A percentile compares a stretch with the other conserved stretches of the same genome.
phyloP scores from a whole-genome alignment of 37 sponge, comb jelly and placozoan genomes.

The Aplysina aerophoba region DNA sequence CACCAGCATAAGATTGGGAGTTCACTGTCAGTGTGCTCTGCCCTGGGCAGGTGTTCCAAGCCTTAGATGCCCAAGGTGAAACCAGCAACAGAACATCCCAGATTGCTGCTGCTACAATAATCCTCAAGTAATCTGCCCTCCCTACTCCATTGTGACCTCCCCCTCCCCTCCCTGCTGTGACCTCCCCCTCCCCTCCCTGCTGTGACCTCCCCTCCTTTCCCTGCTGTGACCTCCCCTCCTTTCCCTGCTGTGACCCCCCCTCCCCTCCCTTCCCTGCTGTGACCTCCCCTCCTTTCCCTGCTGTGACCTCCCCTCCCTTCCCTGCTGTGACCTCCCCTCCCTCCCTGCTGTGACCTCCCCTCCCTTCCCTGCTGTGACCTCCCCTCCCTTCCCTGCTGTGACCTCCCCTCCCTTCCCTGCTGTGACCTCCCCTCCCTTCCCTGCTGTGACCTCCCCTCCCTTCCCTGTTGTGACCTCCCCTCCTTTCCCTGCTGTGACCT shows the following conservation, averaged over 20 bases:
- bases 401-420: not conserved
- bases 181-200: not conserved
- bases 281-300: not conserved
- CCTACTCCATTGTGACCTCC: not conserved
- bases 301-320: not conserved
- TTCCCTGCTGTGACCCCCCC: not conserved
- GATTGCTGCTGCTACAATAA: conserved; percentile 65
- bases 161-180: not conserved
- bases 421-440: not conserved
- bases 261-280: not conserved
- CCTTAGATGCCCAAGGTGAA: not conserved
- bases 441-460: too few relatives aligned
- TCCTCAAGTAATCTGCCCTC: conserved; percentile 62
- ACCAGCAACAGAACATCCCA: conserved; percentile 41
- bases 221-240: too few relatives aligned
- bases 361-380: too few relatives aligned
- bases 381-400: not conserved
- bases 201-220: not conserved
- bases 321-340: not conserved
- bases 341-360: not conserved
- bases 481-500: not conserved
- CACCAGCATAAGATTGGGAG: not conserved
- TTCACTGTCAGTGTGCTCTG: not conserved
- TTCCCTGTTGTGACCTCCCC: not conserved
- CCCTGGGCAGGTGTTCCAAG: conserved; percentile 2